A percentile compares a stretch with the other conserved stretches of the same genome.
Conservation (phyloP, 2,888 invertebrate genomes). For the Drosophila sordidula region DNA sequence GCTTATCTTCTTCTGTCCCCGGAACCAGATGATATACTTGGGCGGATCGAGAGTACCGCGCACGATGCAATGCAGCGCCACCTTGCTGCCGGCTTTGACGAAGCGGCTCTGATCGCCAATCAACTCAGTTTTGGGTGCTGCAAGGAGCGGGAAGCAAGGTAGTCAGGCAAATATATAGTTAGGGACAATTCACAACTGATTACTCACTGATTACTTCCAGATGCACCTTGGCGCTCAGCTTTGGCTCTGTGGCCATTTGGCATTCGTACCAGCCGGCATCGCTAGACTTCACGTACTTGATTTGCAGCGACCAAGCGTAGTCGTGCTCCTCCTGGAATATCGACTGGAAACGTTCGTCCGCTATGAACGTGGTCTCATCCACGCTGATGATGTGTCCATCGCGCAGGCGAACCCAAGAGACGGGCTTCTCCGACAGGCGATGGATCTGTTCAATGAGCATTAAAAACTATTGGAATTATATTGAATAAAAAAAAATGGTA, state of each 20-base stretch:
- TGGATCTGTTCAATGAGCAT: slow-evolving; percentile 70
- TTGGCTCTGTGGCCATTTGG: slow-evolving; percentile 97
- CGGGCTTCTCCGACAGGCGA: slow-evolving; percentile 88
- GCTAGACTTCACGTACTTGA: slow-evolving; percentile 93
- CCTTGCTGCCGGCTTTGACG: slow-evolving; percentile 95
- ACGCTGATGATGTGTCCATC: slow-evolving; percentile 96
- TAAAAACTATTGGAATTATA: no score
- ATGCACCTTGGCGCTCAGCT: slow-evolving; percentile 95
- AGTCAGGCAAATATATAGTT: neutral
- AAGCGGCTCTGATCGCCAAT: slow-evolving; percentile 94
- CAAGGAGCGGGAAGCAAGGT: slow-evolving; percentile 22
- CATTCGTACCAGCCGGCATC: slow-evolving; percentile 97
- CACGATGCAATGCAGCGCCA: slow-evolving; percentile 94
- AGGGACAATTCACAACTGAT: neutral
- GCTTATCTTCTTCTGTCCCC: slow-evolving; percentile 85
- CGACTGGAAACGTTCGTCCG: slow-evolving; percentile 95
- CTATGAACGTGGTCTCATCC: slow-evolving; percentile 92
- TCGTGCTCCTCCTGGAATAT: slow-evolving; percentile 91
- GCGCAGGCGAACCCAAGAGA: slow-evolving; percentile 94
- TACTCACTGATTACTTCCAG: slow-evolving; percentile 95
- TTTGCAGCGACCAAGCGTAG: slow-evolving; percentile 94
- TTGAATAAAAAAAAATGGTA: no score
- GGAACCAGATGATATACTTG: slow-evolving; percentile 97
- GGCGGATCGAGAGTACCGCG: slow-evolving; percentile 95
- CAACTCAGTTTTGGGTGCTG: slow-evolving; percentile 96